Conservation (phyloP, 2,113 vertebrate genomes). For the Prunella himalayana region DNA sequence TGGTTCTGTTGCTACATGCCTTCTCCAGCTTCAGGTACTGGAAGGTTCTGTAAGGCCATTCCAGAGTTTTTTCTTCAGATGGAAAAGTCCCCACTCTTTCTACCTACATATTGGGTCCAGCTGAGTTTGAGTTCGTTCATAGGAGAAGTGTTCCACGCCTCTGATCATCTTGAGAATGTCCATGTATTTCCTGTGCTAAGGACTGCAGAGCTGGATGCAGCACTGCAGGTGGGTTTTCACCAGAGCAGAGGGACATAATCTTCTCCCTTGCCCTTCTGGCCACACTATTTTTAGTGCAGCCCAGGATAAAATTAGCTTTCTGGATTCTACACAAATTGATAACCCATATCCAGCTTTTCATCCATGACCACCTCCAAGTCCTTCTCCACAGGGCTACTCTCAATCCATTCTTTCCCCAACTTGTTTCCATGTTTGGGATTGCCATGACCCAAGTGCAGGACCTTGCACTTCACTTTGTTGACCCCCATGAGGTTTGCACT, state of each 20-base stretch:
- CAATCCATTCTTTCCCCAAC: neutral
- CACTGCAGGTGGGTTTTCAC: neutral
- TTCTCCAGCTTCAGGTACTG: neutral
- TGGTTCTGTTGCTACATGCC: neutral
- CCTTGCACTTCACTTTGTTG: accelerated
- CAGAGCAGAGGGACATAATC: neutral
- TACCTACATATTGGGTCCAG: neutral
- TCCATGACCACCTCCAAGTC: too few relatives aligned
- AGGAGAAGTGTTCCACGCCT: neutral
- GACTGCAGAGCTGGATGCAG: neutral
- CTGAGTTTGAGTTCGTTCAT: neutral
- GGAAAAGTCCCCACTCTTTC: neutral
- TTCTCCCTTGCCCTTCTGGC: neutral
- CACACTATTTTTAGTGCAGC: neutral
- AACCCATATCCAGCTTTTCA: neutral
- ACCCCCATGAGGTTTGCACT: neutral
- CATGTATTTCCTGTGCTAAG: neutral
- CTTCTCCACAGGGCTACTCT: neutral
- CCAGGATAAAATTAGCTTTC: neutral
- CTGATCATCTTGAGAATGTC: neutral
- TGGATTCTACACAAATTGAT: neutral
- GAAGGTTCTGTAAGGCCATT: neutral
- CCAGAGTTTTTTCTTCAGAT: neutral
- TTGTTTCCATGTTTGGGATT: neutral
- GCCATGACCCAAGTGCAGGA: accelerated